phyloP scores from a whole-genome alignment of 2,888 invertebrate genomes.

The Troides helena region DNA sequence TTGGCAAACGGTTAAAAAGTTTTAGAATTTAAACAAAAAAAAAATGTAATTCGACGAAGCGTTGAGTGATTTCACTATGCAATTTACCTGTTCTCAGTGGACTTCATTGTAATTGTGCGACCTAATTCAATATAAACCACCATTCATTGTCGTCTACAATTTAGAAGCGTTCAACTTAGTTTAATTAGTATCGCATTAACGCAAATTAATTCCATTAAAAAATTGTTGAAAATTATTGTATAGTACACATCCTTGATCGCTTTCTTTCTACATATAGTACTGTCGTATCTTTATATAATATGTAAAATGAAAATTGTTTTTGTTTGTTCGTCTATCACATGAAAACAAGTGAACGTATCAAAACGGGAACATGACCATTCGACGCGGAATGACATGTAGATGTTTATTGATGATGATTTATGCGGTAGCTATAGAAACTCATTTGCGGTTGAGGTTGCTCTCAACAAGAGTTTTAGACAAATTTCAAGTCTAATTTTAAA shows the following conservation, averaged over 20 bases:
- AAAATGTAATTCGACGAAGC: constrained; percentile 58
- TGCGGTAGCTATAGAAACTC: too few species aligned
- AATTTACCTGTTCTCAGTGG: constrained; percentile 39
- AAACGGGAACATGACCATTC: too few species aligned
- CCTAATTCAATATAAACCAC: constrained; percentile 16
- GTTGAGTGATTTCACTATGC: constrained; percentile 70
- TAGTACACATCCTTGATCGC: not conserved
- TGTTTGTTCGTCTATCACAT: too few species aligned
- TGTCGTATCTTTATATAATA: too few species aligned
- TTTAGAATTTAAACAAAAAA: not conserved
- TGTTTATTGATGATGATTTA: too few species aligned
- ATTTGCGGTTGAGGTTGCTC: too few species aligned
- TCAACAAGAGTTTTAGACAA: too few species aligned
- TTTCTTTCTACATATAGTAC: too few species aligned
- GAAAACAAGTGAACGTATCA: too few species aligned
- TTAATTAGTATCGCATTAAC: not conserved
- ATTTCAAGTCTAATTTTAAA: too few species aligned
- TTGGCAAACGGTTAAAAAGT: constrained; percentile 53
- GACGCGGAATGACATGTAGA: too few species aligned
- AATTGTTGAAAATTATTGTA: not conserved
- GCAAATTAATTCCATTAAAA: not conserved
- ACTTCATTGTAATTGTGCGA: constrained; percentile 30
- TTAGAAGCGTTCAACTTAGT: not conserved
- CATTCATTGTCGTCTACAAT: not conserved
- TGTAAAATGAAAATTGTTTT: too few species aligned